Conservation (phyloP, 2,113 vertebrate species). For the Chrysemys picta region DNA sequence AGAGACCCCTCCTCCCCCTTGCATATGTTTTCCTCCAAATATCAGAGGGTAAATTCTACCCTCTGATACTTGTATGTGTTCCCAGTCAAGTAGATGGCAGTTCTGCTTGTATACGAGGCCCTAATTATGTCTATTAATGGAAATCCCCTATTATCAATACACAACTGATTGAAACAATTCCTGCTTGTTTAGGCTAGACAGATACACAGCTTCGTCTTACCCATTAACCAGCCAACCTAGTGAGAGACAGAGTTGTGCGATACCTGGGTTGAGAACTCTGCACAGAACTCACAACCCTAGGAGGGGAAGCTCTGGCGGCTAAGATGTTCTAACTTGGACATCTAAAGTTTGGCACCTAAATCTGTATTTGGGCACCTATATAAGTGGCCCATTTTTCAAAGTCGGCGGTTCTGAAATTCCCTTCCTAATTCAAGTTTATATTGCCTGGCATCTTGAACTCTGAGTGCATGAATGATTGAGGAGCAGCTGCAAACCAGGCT, state of each 20-base stretch:
- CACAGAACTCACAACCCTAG: neutral
- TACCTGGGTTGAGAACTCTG: fast-evolving
- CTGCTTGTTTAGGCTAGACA: slow-evolving; percentile 39
- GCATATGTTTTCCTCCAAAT: fast-evolving
- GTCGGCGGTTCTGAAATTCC: neutral
- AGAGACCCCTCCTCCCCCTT: neutral
- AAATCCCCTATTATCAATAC: slow-evolving; percentile 59
- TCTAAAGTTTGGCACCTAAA: neutral
- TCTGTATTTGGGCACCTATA: neutral
- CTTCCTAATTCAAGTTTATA: neutral
- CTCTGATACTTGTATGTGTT: neutral
- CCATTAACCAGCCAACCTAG: slow-evolving; percentile 34
- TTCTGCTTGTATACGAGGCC: neutral
- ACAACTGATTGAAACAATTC: neutral
- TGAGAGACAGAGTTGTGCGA: neutral
- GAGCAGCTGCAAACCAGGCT: neutral
- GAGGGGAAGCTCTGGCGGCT: neutral
- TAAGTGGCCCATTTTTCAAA: neutral
- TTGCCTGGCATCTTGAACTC: neutral
- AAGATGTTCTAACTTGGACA: neutral
- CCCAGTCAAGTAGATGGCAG: slow-evolving; percentile 37
- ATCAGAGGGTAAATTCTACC: slow-evolving; percentile 35
- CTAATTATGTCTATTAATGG: slow-evolving; percentile 68
- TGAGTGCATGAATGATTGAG: neutral
- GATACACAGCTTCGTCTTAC: slow-evolving; percentile 40